Evolutionary conservation across 2,888 invertebrate species (phyloP).

Genomic region (Ophion ventricosus): DNA sequence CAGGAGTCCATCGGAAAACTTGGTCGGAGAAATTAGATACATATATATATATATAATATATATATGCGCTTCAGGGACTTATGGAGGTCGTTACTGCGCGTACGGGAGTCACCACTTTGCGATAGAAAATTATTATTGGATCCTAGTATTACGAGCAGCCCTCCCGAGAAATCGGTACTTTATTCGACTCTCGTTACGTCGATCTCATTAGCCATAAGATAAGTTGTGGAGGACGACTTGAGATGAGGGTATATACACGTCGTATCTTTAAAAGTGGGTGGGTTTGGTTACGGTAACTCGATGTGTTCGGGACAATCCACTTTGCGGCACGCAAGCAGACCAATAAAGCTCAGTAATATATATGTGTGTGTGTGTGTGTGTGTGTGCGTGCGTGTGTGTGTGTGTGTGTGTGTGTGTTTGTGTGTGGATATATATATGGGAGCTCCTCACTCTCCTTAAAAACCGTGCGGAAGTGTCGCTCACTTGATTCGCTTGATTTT

Average conservation of each 20-base stretch:
- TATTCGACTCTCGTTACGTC: slow-evolving; percentile 28
- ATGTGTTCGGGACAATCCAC: slow-evolving; percentile 66
- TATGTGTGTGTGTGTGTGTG: neutral
- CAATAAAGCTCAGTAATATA: slow-evolving; percentile 51
- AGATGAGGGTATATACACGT: slow-evolving; percentile 32
- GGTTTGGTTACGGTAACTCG: slow-evolving; percentile 45
- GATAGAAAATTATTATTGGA: slow-evolving; percentile 27
- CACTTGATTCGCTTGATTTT: slow-evolving; percentile 67
- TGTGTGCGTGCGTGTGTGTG: neutral
- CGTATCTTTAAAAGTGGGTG: slow-evolving; percentile 14
- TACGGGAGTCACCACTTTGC: slow-evolving; percentile 5
- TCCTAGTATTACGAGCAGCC: slow-evolving; percentile 11
- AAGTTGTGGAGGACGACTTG: slow-evolving; percentile 36
- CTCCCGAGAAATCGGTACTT: slow-evolving; percentile 18
- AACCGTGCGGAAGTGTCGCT: slow-evolving; percentile 43
- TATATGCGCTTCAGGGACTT: neutral
- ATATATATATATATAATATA: neutral
- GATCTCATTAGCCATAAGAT: slow-evolving; percentile 50
- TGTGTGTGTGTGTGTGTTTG: neutral
- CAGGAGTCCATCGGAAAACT: slow-evolving; percentile 36
- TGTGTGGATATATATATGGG: neutral
- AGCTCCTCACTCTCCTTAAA: slow-evolving; percentile 44
- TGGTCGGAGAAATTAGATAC: neutral
- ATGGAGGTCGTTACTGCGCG: neutral
- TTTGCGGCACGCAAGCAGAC: slow-evolving; percentile 67